Evolutionary conservation across 2,797 vertebrate genomes (phyloP), one percentile per base, ranked within the genome.

Genomic region (Pelobates cultripes): DNA sequence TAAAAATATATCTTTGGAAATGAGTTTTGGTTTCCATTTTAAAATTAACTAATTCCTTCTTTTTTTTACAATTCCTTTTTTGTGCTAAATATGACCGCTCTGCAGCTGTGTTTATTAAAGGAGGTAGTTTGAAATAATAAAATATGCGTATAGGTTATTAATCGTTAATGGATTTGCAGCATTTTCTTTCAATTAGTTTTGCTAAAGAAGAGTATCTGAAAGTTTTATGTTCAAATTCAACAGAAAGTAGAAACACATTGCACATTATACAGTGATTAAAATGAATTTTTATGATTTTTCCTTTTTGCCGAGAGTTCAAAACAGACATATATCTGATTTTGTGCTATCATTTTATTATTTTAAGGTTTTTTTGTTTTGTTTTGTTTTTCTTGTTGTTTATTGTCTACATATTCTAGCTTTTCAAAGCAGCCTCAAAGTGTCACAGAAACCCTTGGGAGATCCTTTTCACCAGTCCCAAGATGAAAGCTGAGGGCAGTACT

Each of bases 101-200:
- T 55, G 82, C 85, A 86, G 77, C 87, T 88, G 78, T 86, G 83
- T 86, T 87, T 88, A 77, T 72, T 64, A 64, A 10, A 28, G 10
- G n/a, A 64, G 28, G 10, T 64, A 64, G 57, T 64, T 64, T 64
- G n/a, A 40, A 28, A 64, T 28, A 6, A 4, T 12, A 8, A 64
- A 3, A 7, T 28, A 28, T 28, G 28, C 6, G 3, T 64, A 64
- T 3, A 28, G 40, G 14, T 64, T 57, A 57, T 57, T 57, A 57
- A 57, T 57, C 13, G 5, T 51, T 51, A 51, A 51, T 51, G 47
- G 47, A 1, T 51, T 5, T 6, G 5, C 47, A 51, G 47, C 47
- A 2, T 28, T 28, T 28, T 28, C 28, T 28, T 28, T 28, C 28
- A 28, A 28, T 28, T 28, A 1, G 28, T 6, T 51, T 51, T 51